phyloP scores from a whole-genome alignment of 2,797 vertebrate genomes.

The Anas capensis region DNA sequence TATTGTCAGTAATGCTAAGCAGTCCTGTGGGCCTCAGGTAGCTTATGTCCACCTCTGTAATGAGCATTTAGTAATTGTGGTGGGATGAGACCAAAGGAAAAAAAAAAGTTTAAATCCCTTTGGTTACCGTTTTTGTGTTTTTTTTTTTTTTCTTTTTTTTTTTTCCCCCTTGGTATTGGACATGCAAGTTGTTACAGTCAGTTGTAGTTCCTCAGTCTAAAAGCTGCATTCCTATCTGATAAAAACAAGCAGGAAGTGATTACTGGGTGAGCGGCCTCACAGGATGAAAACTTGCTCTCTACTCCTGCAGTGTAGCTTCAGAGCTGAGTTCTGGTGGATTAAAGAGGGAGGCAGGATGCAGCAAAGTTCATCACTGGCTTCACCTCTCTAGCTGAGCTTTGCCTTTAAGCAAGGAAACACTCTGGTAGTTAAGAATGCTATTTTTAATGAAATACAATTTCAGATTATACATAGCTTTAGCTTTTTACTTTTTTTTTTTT shows the following conservation, averaged over 20 bases:
- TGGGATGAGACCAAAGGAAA: not conserved
- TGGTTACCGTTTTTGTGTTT: not conserved
- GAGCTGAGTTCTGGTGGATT: not conserved
- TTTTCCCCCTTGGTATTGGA: not conserved
- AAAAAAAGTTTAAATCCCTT: not conserved
- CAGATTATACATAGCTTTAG: not conserved
- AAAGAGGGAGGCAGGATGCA: not conserved
- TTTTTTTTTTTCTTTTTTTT: fast-evolving
- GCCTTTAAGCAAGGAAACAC: not conserved
- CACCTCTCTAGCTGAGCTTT: not conserved
- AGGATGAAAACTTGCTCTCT: not conserved
- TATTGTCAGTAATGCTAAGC: not conserved
- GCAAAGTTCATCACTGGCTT: not conserved
- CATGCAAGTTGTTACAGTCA: not conserved
- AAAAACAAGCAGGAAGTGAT: not conserved
- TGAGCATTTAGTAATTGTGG: not conserved
- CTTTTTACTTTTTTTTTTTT: not conserved
- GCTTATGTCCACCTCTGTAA: not conserved
- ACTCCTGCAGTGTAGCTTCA: not conserved
- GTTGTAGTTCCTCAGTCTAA: not conserved
- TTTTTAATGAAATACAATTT: not conserved
- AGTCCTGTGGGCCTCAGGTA: not conserved
- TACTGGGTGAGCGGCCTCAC: not conserved
- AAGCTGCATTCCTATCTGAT: not conserved
- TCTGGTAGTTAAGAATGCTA: not conserved